Evolutionary conservation across 2,888 invertebrate species (phyloP).

Genomic region (Resseliella maxima): DNA sequence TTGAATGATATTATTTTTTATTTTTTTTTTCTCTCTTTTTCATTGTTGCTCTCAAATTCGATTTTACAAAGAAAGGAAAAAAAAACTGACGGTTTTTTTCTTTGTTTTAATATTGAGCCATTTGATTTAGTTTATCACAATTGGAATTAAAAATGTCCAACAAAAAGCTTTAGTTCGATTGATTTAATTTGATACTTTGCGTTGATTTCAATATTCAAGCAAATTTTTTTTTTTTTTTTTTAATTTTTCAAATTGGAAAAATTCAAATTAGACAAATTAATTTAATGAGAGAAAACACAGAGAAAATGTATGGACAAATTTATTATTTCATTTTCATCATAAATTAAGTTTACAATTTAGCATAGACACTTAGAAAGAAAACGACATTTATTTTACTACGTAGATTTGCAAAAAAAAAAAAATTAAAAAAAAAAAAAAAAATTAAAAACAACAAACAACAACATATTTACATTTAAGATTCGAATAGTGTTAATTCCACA

Average conservation of each 20-base stretch:
- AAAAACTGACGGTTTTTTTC: background rate
- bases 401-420: conserved; percentile 42
- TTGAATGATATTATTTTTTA: conserved; percentile 50
- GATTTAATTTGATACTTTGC: background rate
- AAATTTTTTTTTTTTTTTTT: background rate
- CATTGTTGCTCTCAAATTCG: background rate
- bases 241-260: background rate
- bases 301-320: no score
- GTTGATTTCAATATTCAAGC: conserved; percentile 1
- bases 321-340: conserved; percentile 39
- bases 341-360: conserved; percentile 46
- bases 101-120: background rate
- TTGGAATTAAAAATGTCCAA: background rate
- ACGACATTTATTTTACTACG: conserved; percentile 45
- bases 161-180: background rate
- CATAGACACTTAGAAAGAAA: conserved; percentile 1
- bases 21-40: background rate
- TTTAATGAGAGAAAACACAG: background rate
- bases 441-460: no score
- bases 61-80: conserved; percentile 69
- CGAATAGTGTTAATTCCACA: background rate
- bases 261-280: background rate
- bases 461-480: conserved; percentile 2
- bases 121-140: background rate
- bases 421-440: no score